Evolutionary conservation across 2,113 vertebrate species (phyloP), one percentile per base, ranked within the genome.

Genomic region (Vombatus ursinus): DNA sequence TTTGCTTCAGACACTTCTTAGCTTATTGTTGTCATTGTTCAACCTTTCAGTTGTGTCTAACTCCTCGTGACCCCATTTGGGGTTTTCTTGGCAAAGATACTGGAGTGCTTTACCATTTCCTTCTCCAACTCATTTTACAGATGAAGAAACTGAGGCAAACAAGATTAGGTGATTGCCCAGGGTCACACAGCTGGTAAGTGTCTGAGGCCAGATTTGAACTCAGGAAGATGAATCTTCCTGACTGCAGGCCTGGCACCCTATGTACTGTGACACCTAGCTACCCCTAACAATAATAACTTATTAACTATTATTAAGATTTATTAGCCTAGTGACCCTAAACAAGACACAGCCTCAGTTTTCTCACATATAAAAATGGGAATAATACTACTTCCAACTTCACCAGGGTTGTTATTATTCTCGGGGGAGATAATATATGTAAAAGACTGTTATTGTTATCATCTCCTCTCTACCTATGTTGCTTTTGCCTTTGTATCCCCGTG

Each of bases 111-210:
- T 53, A 53, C 24, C 52, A 53, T 53, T 53, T 53, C 52, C 4
- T 53, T 53, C 52, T 53, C 52, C 5, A 53, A 25, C 52, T 50
- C 52, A n/a, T 23, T 91, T 91, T 91, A 28, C 37, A 91, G 84
- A 48, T 22, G 28, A 91, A 90, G 92, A 95, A 93, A 16, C 0
- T 1, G 51, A 89, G 54, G 94, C 51, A 90, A 44, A 44, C 91
- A 53, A 44, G 25, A 47, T n/a, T 92, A 0, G 0, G 90, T 90
- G 91, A 1, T 95, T 0, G 0, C 19, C 44, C 61, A 53, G 93
- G 53, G 22, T 11, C 93, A 47, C 94, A 93, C 48, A 94, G 93
- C 25, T 0, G 1, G 53, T 0, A 11, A 48, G 48, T 91, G 90
- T 89, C 24, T 95, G 93, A 50, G 4, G 54, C 49, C 28, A 52